A percentile compares a stretch with the other conserved stretches of the same genome.
Evolutionary conservation across 2,888 invertebrate species (phyloP).

Genomic region (Cinara cedri): DNA sequence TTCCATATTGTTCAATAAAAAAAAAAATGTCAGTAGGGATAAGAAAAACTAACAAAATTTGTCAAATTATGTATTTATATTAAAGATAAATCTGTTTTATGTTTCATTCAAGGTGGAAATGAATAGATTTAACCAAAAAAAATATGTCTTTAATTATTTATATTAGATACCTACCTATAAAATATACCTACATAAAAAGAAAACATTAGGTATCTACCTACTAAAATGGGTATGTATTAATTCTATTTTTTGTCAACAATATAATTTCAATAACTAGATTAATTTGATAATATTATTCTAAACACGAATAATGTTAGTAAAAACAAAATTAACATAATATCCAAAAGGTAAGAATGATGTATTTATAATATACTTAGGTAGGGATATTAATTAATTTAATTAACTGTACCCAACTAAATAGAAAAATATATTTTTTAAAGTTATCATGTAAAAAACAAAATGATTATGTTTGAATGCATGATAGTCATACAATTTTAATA

Average conservation of each 20-base stretch:
- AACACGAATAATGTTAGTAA: too few species aligned
- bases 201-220: neutral
- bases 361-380: too few species aligned
- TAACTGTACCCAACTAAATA: too few species aligned
- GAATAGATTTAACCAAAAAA: neutral
- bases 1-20: constrained; percentile 13
- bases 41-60: neutral
- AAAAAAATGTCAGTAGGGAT: neutral
- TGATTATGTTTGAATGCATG: too few species aligned
- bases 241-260: neutral
- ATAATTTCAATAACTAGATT: neutral
- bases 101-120: neutral
- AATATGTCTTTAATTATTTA: neutral
- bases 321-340: too few species aligned
- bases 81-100: neutral
- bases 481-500: too few species aligned
- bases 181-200: neutral
- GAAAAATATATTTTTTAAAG: too few species aligned
- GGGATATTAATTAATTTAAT: too few species aligned
- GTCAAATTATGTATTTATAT: neutral
- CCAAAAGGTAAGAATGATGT: too few species aligned
- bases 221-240: neutral
- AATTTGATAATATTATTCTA: too few species aligned
- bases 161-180: neutral
- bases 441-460: too few species aligned